Evolutionary conservation across 2,797 vertebrate genomes (phyloP).

Genomic region (Acanthornis magna): DNA sequence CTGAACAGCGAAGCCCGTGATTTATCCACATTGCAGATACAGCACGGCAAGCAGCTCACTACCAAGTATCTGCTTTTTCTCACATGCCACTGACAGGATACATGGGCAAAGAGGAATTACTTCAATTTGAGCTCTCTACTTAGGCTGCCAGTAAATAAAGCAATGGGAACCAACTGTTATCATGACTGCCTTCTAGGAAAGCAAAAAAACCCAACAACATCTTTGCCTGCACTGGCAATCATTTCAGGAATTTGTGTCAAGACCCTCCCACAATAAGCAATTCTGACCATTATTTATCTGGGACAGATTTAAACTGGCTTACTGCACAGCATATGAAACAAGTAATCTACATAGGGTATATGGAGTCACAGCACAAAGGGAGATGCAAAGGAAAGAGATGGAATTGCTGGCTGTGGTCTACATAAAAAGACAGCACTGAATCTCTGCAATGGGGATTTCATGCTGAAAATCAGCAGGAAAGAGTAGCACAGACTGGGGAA

Average conservation of each 20-base stretch:
- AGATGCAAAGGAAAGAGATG: neutral
- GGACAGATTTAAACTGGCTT: neutral
- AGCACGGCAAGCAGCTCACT: neutral
- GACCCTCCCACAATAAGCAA: neutral
- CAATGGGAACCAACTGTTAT: neutral
- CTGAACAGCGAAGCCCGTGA: neutral
- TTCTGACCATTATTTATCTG: neutral
- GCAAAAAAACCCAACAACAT: neutral
- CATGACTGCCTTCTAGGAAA: conserved; percentile 20
- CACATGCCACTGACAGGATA: neutral
- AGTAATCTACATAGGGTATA: neutral
- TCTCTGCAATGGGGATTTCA: neutral
- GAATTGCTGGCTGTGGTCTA: neutral
- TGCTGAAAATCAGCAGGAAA: neutral
- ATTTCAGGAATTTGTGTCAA: neutral
- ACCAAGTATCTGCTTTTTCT: conserved; percentile 32
- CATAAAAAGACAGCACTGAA: neutral
- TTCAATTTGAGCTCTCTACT: neutral
- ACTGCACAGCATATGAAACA: neutral
- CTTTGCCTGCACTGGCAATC: neutral
- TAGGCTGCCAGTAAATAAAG: conserved; percentile 12
- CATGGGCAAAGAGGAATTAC: neutral
- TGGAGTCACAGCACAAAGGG: neutral
- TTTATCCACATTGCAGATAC: conserved; percentile 13
- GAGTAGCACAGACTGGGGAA: neutral